Percentiles rank a stretch among this genome's conserved stretches.
phyloP scores from a whole-genome alignment of 2,113 vertebrate species.

The Psammodynastes pulverulentus region DNA sequence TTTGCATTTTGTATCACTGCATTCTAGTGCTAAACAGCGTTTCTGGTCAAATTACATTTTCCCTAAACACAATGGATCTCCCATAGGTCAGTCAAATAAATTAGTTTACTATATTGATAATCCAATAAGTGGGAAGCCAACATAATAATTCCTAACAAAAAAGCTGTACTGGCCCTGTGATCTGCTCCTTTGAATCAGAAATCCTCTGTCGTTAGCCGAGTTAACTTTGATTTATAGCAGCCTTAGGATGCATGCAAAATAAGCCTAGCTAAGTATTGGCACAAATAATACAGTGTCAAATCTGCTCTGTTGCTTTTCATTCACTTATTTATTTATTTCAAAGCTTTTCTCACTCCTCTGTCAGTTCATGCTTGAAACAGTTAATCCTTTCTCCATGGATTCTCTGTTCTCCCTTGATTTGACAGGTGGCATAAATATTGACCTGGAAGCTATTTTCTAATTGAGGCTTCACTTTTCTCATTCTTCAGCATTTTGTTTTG shows the following conservation, averaged over 20 bases:
- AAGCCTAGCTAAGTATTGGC: neutral
- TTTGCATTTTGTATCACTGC: neutral
- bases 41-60: neutral
- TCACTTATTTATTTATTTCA: neutral
- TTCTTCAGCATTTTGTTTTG: conserved; percentile 30
- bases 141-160: neutral
- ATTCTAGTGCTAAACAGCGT: neutral
- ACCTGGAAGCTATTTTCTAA: conserved; percentile 24
- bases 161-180: neutral
- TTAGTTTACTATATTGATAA: neutral
- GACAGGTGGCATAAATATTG: conserved; percentile 13
- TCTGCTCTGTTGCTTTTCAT: neutral
- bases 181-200: neutral
- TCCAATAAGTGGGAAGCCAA: conserved; percentile 5
- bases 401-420: conserved; percentile 26
- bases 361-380: conserved; percentile 11
- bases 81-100: neutral
- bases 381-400: neutral
- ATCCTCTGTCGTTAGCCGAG: neutral
- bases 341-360: neutral
- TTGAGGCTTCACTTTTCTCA: conserved; percentile 12
- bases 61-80: neutral
- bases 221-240: neutral
- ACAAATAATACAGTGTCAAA: neutral
- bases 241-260: neutral